Evolutionary conservation across 2,797 vertebrate genomes (phyloP), one percentile per base, ranked within the genome.

Genomic region (Furcifer pardalis): DNA sequence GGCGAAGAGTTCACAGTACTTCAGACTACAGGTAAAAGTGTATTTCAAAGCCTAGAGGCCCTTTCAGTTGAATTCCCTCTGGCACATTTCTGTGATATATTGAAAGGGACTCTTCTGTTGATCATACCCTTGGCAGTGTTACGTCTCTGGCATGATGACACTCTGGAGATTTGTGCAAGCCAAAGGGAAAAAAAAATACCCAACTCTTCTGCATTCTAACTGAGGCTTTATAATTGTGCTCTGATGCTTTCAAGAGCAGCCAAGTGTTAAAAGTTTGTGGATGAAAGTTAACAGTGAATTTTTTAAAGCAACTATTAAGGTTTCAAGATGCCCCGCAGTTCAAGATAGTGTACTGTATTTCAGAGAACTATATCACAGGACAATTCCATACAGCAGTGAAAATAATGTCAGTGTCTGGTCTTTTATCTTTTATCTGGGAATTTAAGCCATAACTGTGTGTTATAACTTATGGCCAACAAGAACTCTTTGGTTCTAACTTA

Each of bases 171-270:
- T 83, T 87, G 46, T n/a, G 23, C 35, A 66, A 75, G 81, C 69
- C 86, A 84, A n/a, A n/a, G n/a, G n/a, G n/a, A n/a, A n/a, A n/a
- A 66, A 86, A 63, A 82, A 86, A 82, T 74, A 78, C 52, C 75
- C 79, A 3, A 62, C 37, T 10, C 46, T 37, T 63, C 75, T 83
- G 76, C 35, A 79, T 83, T 82, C 66, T 66, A 78, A 82, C 44
- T 4, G 25, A 46, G 59, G 35, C 49, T 83, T 79, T 79, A 68
- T 59, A 81, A 84, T 77, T 35, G 80, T 0, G 1, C 44, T 65
- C 69, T 9, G 66, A 82, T 60, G 49, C 25, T 52, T 80, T 78
- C 80, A 74, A 73, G 44, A 83, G 63, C 30, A 84, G 65, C 65
- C 32, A 37, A 82, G 59, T 72, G 69, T 59, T 69, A 83, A 87